A percentile compares a stretch with the other conserved stretches of the same genome.
Evolutionary conservation across 2,888 invertebrate species (phyloP).

Genomic region (Acleris emargana): DNA sequence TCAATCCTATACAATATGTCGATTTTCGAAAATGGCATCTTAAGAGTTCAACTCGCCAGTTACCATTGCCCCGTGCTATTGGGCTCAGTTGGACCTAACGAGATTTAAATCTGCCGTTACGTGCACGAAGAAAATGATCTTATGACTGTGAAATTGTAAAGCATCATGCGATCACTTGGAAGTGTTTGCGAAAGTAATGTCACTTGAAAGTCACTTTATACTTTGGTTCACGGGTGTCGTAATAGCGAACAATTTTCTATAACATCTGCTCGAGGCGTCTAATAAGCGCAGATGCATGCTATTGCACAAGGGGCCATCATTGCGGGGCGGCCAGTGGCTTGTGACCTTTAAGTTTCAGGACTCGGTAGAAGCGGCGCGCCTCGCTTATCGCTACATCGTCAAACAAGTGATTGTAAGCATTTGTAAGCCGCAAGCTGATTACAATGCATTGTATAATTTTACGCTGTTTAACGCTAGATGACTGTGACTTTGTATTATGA

Average conservation of each 20-base stretch:
- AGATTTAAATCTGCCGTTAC: conserved; percentile 38
- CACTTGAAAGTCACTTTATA: neutral
- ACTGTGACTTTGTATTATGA: conserved; percentile 30
- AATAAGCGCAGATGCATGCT: conserved; percentile 31
- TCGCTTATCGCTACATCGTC: conserved; percentile 41
- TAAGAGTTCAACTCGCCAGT: conserved; percentile 34
- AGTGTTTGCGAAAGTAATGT: conserved; percentile 13
- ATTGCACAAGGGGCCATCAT: conserved; percentile 39
- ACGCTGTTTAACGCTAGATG: conserved; percentile 37
- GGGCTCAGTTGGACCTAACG: conserved; percentile 40
- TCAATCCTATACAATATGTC: neutral
- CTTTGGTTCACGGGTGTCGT: neutral
- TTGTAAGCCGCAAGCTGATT: conserved; percentile 25
- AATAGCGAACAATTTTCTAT: conserved; percentile 11
- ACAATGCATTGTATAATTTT: conserved; percentile 42
- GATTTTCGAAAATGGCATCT: too few relatives aligned
- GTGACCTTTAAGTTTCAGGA: conserved; percentile 55
- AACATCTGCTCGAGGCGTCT: conserved; percentile 25
- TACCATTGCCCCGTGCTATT: conserved; percentile 40
- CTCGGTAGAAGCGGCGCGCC: conserved; percentile 48
- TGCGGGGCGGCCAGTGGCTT: conserved; percentile 41
- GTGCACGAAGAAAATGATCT: conserved; percentile 11
- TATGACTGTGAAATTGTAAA: conserved; percentile 23
- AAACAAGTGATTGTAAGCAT: conserved; percentile 33
- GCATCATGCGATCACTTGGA: conserved; percentile 19